Conservation (phyloP, 2,113 vertebrate species). For the Megaleporinus macrocephalus region DNA sequence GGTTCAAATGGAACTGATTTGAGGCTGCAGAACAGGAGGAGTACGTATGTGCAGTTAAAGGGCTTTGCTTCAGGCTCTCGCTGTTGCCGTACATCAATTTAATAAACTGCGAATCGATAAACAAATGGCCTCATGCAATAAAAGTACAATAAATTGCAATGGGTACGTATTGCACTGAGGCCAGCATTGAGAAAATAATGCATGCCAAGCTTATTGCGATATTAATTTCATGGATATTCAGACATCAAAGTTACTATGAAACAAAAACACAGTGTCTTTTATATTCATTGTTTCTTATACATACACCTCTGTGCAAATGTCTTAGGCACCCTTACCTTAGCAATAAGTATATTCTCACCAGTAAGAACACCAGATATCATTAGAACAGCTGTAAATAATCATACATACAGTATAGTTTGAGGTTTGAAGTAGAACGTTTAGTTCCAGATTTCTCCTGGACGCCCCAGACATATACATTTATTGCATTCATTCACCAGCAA, state of each 20-base stretch:
- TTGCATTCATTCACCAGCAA: no score
- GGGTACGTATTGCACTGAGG: not conserved
- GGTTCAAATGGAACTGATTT: conserved; percentile 4
- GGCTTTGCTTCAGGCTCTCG: not conserved
- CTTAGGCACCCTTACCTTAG: no score
- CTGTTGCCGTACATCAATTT: not conserved
- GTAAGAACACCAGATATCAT: no score
- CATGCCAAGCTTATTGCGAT: not conserved
- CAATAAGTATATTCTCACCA: no score
- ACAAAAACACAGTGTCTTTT: not conserved
- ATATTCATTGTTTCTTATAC: not conserved
- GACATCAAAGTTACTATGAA: no score
- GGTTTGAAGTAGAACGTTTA: no score
- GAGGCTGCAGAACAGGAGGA: not conserved
- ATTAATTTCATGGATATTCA: not conserved
- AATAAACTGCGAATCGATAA: not conserved
- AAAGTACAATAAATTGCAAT: not conserved
- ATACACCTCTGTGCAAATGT: no score
- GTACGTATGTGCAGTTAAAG: not conserved
- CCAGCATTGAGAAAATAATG: not conserved
- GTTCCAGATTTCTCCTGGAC: no score
- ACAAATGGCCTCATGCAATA: not conserved
- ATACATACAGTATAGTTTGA: no score
- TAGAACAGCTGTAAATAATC: no score
- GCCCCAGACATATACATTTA: no score